Base-by-base conservation (phyloP, 2,113 vertebrate genomes). In the Austrofundulus limnaeus region DNA sequence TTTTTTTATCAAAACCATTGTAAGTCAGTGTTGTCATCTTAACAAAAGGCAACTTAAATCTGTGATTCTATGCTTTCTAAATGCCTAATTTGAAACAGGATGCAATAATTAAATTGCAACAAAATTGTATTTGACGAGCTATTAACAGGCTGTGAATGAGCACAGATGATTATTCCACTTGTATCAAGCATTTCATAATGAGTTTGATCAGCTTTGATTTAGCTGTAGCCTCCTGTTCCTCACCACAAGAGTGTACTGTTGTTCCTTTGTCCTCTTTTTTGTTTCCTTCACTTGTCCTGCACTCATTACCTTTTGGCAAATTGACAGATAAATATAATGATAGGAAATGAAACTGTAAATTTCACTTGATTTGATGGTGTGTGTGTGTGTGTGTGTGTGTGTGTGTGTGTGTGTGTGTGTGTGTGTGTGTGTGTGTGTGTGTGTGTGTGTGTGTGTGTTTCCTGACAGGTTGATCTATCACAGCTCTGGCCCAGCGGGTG, bases 241-340 rank as follows among this genome's bases (percentile, higher is more conserved):
- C 54, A 70, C 89, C 89, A 88, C 87, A 81, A 89, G 89, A 82
- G 89, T 71, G 86, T 86, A 85, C 80, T 87, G 70, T 86, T 82
- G 86, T 60, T 61, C 68, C 52, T 78, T 49, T 51, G 41, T 75
- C 57, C 43, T 41, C 20, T 25, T 49, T 46, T 20, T 23, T n/a
- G n/a, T 61, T 53, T 53, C 14, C 52, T 53, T 48, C 8, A 41
- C 68, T 34, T 57, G 46, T 50, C 21, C 52, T 60, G 14, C 13
- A 15, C 53, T 46, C 20, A 12, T 24, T 53, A 10, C 3, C 13
- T 57, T 59, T 34, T 17, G 1, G 24, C 5, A 24, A 23, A 75
- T 5, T 31, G 17, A 28, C n/a, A n/a, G 20, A 48, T 10, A 74
- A 16, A n/a, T n/a, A n/a, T 7, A 23, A 46, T 11, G 15, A 37